Percentiles rank a stretch among this genome's conserved stretches.
These are phyloP conservation scores for Octopus bimaculoides DNA, from an alignment of 1,140 invertebrate genomes.

Conservation along the genomic window DNA sequence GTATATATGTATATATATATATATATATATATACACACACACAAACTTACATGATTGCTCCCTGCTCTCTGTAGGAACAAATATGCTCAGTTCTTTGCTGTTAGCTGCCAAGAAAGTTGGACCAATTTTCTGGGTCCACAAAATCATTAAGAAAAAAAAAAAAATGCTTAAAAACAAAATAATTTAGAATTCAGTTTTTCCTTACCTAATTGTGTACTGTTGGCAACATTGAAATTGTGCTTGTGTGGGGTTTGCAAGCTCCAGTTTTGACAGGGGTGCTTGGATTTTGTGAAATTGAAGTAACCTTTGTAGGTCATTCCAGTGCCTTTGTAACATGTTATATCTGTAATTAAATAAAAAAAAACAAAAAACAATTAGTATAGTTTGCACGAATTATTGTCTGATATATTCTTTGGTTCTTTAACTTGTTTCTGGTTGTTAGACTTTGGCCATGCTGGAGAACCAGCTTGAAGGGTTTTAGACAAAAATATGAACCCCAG, in stretches of 20 bases:
- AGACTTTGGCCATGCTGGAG: too few relatives aligned
- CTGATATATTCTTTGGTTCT: too few relatives aligned
- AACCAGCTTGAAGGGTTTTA: too few relatives aligned
- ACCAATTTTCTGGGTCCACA: too few relatives aligned
- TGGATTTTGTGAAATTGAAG: constrained; percentile 7
- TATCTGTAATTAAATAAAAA: constrained; percentile 11
- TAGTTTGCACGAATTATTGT: not conserved
- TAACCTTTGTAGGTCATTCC: constrained; percentile 10
- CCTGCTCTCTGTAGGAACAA: too few relatives aligned
- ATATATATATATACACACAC: not conserved
- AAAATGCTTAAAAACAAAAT: too few relatives aligned
- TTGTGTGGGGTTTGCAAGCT: constrained; percentile 1
- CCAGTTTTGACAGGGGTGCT: constrained; percentile 6
- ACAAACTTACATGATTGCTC: too few relatives aligned
- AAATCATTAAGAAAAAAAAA: too few relatives aligned
- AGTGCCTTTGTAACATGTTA: constrained; percentile 12
- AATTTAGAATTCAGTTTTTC: not conserved
- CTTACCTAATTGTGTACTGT: constrained; percentile 7
- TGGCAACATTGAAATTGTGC: constrained; percentile 1
- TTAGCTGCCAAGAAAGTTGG: too few relatives aligned
- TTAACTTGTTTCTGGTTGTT: too few relatives aligned
- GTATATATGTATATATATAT: not conserved
- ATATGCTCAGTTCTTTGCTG: too few relatives aligned
- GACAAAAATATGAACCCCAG: too few relatives aligned
- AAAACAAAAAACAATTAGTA: not conserved